These are phyloP conservation scores for Poeciliopsis presidionis DNA, from an alignment of 2,797 vertebrate genomes.

Conservation along the genomic window DNA sequence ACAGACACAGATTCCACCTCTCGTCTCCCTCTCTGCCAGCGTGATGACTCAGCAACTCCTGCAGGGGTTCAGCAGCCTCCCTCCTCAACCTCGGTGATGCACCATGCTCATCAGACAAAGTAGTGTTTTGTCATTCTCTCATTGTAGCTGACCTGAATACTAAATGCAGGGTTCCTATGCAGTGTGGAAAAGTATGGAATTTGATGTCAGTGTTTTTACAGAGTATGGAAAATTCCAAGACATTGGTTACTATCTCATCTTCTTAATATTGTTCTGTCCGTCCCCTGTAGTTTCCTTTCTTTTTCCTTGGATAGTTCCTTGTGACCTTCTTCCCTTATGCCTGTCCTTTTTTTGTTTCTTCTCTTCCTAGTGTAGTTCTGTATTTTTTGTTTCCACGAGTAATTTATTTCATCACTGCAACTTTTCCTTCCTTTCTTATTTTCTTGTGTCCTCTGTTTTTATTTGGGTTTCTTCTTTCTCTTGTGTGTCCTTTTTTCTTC, in stretches of 20 bases:
- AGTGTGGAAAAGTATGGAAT: neutral
- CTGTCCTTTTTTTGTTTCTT: neutral
- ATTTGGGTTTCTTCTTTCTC: neutral
- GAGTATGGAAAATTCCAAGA: neutral
- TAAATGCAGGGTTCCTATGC: constrained; percentile 24
- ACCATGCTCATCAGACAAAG: constrained; percentile 70
- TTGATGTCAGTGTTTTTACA: neutral
- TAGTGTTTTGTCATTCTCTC: constrained; percentile 72
- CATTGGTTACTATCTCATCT: neutral
- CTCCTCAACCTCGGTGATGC: constrained; percentile 58
- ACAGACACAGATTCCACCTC: constrained; percentile 77
- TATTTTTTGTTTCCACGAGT: neutral
- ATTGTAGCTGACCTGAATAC: constrained; percentile 65
- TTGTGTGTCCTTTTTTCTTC: neutral
- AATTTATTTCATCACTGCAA: neutral
- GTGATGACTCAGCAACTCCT: constrained; percentile 76
- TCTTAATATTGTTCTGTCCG: neutral
- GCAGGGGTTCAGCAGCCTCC: constrained; percentile 66
- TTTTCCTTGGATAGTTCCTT: neutral
- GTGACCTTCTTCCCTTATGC: neutral
- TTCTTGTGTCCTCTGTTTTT: neutral
- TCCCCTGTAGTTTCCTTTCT: neutral
- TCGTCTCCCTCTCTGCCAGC: constrained; percentile 70
- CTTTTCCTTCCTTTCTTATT: neutral
- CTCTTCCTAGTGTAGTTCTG: neutral